Percentiles rank a stretch among this genome's conserved stretches.
Evolutionary conservation across 2,797 vertebrate species (phyloP).

Genomic region (Avahi laniger): DNA sequence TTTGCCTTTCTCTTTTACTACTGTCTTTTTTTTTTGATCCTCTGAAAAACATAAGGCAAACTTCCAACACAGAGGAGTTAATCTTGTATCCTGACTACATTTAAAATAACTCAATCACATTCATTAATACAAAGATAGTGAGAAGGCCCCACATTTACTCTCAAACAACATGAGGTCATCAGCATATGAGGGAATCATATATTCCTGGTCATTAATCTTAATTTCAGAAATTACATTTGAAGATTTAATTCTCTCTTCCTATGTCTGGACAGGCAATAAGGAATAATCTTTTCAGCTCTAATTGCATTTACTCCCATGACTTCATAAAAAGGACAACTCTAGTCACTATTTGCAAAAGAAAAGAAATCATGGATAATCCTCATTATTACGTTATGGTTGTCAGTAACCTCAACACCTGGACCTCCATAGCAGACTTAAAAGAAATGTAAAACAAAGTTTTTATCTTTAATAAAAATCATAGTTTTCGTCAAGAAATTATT

Average conservation of each 20-base stretch:
- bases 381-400: constrained; percentile 48
- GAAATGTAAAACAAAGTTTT: constrained; percentile 27
- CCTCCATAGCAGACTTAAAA: neutral
- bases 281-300: constrained; percentile 73
- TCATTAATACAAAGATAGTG: constrained; percentile 41
- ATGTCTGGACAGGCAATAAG: constrained; percentile 72
- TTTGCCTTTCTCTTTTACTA: neutral
- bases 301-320: constrained; percentile 68
- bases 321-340: constrained; percentile 58
- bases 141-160: constrained; percentile 50
- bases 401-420: neutral
- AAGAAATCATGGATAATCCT: constrained; percentile 38
- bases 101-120: constrained; percentile 50
- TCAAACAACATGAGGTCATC: constrained; percentile 76
- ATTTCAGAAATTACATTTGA: constrained; percentile 79
- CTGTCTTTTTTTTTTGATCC: neutral
- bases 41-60: constrained; percentile 48
- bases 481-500: neutral
- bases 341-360: constrained; percentile 44
- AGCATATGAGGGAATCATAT: constrained; percentile 64
- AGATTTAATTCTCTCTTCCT: constrained; percentile 69
- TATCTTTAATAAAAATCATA: neutral
- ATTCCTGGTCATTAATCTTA: constrained; percentile 77
- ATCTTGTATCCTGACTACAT: constrained; percentile 33
- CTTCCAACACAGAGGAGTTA: constrained; percentile 14